Conservation (phyloP, 2,113 vertebrate genomes). For the Oryzias javanicus region DNA sequence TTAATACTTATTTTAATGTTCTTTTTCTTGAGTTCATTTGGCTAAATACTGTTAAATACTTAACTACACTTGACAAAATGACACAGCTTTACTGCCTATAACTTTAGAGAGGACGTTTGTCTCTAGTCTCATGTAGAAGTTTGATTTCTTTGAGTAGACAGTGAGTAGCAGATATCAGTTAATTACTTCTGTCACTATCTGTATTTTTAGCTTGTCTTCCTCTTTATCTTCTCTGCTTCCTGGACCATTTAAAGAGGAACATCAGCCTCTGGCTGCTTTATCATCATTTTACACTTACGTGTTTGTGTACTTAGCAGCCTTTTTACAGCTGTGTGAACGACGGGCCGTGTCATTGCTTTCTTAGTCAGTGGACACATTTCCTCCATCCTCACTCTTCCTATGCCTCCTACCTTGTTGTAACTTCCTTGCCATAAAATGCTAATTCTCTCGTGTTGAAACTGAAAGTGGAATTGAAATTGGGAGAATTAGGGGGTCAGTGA, state of each 20-base stretch:
- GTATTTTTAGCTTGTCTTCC: no score
- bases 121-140: no score
- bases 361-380: constrained; percentile 43
- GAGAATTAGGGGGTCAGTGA: constrained; percentile 37
- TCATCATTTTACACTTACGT: constrained; percentile 35
- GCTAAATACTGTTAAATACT: no score
- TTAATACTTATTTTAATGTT: no score
- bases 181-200: no score
- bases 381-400: constrained; percentile 28
- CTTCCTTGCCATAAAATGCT: constrained; percentile 68
- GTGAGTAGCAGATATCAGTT: no score
- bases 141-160: no score
- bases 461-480: constrained; percentile 27
- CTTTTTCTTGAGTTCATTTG: no score
- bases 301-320: constrained; percentile 9
- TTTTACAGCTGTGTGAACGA: constrained; percentile 51
- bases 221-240: neutral
- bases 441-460: constrained; percentile 54
- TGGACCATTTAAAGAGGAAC: constrained; percentile 2
- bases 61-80: no score
- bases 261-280: constrained; percentile 2
- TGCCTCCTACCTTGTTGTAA: constrained; percentile 36
- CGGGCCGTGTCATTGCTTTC: constrained; percentile 45
- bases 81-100: no score
- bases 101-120: no score